Percentiles rank a stretch among this genome's conserved stretches.
Conservation (phyloP, 1,140 invertebrate species). For the Macrostomum lignano region DNA sequence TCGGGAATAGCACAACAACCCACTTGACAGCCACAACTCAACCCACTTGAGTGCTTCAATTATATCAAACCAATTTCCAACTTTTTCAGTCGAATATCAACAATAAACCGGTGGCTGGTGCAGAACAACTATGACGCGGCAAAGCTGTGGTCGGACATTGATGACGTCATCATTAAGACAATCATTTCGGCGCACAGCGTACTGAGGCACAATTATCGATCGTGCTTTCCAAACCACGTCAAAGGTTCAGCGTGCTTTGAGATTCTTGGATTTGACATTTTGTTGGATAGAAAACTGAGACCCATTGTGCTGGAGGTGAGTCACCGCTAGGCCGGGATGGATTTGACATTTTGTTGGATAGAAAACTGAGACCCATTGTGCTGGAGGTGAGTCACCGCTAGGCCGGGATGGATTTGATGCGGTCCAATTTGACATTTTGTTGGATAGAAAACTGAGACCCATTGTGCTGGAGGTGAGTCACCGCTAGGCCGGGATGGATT, state of each 20-base stretch:
- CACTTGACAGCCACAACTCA: too few relatives aligned
- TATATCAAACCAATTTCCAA: too few relatives aligned
- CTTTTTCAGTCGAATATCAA: constrained; percentile 42
- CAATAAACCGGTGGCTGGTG: constrained; percentile 47
- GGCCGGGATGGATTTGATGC: too few relatives aligned
- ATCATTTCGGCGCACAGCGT: constrained; percentile 51
- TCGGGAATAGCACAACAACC: too few relatives aligned
- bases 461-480: not conserved
- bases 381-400: too few relatives aligned
- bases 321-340: too few relatives aligned
- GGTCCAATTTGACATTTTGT: too few relatives aligned
- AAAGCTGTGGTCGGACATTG: constrained; percentile 40
- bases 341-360: too few relatives aligned
- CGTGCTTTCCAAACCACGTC: constrained; percentile 54
- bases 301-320: not conserved
- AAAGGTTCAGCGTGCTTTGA: constrained; percentile 58
- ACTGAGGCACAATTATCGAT: constrained; percentile 54
- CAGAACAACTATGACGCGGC: constrained; percentile 41
- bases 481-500: too few relatives aligned
- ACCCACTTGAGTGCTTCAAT: too few relatives aligned
- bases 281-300: not conserved
- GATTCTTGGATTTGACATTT: constrained; percentile 54
- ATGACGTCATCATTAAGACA: constrained; percentile 64
- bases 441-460: not conserved
- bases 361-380: too few relatives aligned